A percentile compares a stretch with the other conserved stretches of the same genome.
phyloP scores from a whole-genome alignment of 2,888 invertebrate species.

The Plagiodera versicolora region DNA sequence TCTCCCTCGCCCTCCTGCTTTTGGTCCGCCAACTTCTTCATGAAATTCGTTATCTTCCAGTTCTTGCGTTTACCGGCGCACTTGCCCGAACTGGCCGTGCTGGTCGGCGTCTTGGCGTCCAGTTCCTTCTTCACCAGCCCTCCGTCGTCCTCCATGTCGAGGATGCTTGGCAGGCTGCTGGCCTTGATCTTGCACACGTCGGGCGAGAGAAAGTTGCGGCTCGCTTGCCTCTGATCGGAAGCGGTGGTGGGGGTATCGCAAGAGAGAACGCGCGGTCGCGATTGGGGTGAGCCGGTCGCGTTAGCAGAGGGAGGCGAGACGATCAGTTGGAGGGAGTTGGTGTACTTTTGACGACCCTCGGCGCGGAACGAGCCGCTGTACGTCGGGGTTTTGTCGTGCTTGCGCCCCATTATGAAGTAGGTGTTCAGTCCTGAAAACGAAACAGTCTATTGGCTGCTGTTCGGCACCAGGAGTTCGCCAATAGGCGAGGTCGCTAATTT shows the following conservation, averaged over 20 bases:
- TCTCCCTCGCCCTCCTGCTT: slow-evolving; percentile 43
- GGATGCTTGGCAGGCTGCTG: slow-evolving; percentile 79
- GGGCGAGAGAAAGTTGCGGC: slow-evolving; percentile 63
- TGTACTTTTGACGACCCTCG: slow-evolving; percentile 50
- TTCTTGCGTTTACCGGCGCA: slow-evolving; percentile 61
- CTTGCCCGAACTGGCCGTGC: slow-evolving; percentile 64
- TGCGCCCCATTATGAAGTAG: slow-evolving; percentile 81
- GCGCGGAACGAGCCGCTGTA: slow-evolving; percentile 50
- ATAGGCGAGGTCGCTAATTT: too few relatives aligned
- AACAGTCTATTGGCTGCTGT: too few relatives aligned
- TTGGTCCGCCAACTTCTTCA: slow-evolving; percentile 58
- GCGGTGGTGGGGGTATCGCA: slow-evolving; percentile 50
- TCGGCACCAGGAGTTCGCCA: too few relatives aligned
- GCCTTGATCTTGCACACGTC: slow-evolving; percentile 68
- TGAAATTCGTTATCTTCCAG: slow-evolving; percentile 71
- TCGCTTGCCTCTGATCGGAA: slow-evolving; percentile 46
- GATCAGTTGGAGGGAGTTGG: slow-evolving; percentile 60
- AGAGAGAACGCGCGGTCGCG: slow-evolving; percentile 51
- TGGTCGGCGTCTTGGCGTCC: slow-evolving; percentile 59
- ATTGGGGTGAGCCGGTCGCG: slow-evolving; percentile 49
- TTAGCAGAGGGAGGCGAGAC: slow-evolving; percentile 61
- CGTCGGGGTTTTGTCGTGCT: slow-evolving; percentile 57
- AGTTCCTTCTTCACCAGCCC: slow-evolving; percentile 20
- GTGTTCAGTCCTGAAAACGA: slow-evolving; percentile 72
- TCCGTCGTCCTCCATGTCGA: slow-evolving; percentile 73